Evolutionary conservation across 2,113 vertebrate species (phyloP).

Genomic region (Engystomops pustulosus): DNA sequence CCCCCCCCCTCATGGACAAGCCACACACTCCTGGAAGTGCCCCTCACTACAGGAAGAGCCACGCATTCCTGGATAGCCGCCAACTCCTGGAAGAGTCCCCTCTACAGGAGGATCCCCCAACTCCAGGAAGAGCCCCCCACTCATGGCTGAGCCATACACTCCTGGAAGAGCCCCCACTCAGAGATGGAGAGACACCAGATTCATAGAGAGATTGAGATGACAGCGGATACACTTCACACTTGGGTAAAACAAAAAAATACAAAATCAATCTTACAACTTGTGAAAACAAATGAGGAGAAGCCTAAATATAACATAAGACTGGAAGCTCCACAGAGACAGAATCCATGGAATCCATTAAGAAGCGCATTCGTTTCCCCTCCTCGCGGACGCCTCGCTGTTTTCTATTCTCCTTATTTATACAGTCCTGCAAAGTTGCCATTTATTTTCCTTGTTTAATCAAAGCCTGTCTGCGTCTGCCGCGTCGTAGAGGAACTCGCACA

Average conservation of each 20-base stretch:
- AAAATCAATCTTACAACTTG: not conserved
- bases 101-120: too few relatives aligned
- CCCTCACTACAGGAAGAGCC: too few relatives aligned
- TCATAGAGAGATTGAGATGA: too few relatives aligned
- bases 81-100: too few relatives aligned
- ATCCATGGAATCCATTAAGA: not conserved
- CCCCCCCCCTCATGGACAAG: too few relatives aligned
- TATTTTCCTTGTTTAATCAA: conserved; percentile 48
- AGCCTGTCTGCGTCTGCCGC: conserved; percentile 22
- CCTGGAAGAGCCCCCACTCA: too few relatives aligned
- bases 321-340: not conserved
- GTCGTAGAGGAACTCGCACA: not conserved
- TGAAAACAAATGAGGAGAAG: conserved; percentile 1
- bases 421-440: conserved; percentile 20
- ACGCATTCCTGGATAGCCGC: too few relatives aligned
- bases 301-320: not conserved
- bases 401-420: conserved; percentile 17
- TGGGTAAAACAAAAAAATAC: not conserved
- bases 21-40: too few relatives aligned
- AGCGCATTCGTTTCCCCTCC: conserved; percentile 5
- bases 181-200: too few relatives aligned
- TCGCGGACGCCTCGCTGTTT: not conserved
- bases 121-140: too few relatives aligned
- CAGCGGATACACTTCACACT: not conserved
- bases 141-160: too few relatives aligned